phyloP scores from a whole-genome alignment of 1,140 invertebrate genomes.

The Cephus cinctus region DNA sequence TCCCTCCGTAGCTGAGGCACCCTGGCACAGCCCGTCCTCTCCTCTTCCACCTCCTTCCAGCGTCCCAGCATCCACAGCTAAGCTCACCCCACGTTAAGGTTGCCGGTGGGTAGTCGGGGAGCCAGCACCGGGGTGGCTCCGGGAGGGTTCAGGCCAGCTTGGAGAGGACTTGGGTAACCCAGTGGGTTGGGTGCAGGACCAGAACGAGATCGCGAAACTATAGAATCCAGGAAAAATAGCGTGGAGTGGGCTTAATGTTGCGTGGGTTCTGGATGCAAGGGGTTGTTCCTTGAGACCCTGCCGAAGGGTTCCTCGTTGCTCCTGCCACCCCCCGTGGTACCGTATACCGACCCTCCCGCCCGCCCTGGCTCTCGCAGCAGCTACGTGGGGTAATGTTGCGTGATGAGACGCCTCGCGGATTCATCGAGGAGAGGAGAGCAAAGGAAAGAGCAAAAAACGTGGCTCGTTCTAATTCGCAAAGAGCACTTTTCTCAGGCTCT shows the following conservation, averaged over 20 bases:
- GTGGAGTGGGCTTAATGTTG: slow-evolving; percentile 48
- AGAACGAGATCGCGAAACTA: slow-evolving; percentile 19
- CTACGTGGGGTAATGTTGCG: slow-evolving; percentile 50
- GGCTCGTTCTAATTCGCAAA: slow-evolving; percentile 44
- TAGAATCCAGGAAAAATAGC: slow-evolving; percentile 39
- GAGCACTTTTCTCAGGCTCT: slow-evolving; percentile 38
- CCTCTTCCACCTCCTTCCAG: background rate
- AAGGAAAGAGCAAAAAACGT: slow-evolving; percentile 18
- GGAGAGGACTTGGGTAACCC: background rate
- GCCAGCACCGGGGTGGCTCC: background rate
- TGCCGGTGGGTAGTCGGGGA: background rate
- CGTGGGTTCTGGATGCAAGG: slow-evolving; percentile 42
- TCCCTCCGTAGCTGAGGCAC: slow-evolving; percentile 24
- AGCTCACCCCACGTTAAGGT: slow-evolving; percentile 2
- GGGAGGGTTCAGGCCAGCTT: too few species aligned
- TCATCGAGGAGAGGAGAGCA: slow-evolving; percentile 43
- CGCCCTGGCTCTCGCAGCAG: too few species aligned
- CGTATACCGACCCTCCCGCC: too few species aligned
- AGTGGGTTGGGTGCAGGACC: slow-evolving; percentile 8
- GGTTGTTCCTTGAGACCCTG: too few species aligned
- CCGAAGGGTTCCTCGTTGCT: too few species aligned
- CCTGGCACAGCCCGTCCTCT: slow-evolving; percentile 5
- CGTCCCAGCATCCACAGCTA: slow-evolving; percentile 3
- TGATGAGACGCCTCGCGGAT: slow-evolving; percentile 54
- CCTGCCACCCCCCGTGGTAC: too few species aligned